phyloP scores from a whole-genome alignment of 2,797 vertebrate species.

The Rhadinocentrus ornatus region DNA sequence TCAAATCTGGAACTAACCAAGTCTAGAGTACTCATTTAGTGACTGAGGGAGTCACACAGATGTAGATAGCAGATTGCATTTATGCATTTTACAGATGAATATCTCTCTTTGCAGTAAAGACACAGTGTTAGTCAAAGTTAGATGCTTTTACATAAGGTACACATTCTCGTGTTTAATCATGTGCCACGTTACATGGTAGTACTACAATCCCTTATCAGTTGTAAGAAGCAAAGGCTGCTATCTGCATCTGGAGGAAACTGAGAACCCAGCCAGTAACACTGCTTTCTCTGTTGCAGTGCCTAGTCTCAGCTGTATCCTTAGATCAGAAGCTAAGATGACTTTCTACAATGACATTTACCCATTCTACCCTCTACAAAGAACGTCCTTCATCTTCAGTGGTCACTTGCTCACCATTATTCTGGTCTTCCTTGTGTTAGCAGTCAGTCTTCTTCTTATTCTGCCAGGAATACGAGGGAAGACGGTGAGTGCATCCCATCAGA shows the following conservation, averaged over 20 bases:
- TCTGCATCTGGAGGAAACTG: conserved; percentile 78
- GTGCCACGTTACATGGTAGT: conserved; percentile 17
- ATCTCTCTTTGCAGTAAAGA: conserved; percentile 16
- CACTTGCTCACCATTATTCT: conserved; percentile 86
- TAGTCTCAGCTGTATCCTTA: conserved; percentile 49
- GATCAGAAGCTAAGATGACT: conserved; percentile 86
- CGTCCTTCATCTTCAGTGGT: conserved; percentile 80
- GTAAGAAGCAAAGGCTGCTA: conserved; percentile 55
- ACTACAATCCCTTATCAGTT: conserved; percentile 47
- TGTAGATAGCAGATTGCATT: conserved; percentile 10
- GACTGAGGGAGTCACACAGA: background rate
- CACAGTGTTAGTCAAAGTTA: background rate
- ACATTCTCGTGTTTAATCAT: conserved; percentile 16
- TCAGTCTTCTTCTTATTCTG: conserved; percentile 89
- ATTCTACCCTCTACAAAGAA: conserved; percentile 88
- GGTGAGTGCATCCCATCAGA: conserved; percentile 78
- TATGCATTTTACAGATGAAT: conserved; percentile 6
- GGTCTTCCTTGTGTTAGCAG: conserved; percentile 86
- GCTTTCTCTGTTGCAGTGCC: conserved; percentile 71
- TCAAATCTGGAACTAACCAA: background rate
- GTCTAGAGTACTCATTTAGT: background rate
- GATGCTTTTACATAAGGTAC: conserved; percentile 1
- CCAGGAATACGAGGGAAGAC: conserved; percentile 93
- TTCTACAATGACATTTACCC: conserved; percentile 89
- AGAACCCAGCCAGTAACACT: conserved; percentile 72